Evolutionary conservation across 1,140 invertebrate genomes (phyloP).

Genomic region (Micrasema longulum): DNA sequence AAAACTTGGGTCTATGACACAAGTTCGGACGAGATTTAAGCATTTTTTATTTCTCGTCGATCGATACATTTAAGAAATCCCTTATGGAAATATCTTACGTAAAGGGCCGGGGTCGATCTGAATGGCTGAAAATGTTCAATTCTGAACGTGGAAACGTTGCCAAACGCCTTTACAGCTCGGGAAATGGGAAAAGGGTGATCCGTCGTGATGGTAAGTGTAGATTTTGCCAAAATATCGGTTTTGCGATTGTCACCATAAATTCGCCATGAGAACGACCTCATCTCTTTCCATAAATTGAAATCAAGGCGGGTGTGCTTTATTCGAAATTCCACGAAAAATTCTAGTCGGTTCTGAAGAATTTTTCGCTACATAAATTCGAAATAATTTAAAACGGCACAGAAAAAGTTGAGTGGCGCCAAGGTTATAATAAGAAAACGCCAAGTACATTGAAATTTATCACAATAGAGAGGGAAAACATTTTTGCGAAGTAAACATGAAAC

Average conservation of each 20-base stretch:
- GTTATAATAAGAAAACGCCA: too few relatives aligned
- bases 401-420: too few relatives aligned
- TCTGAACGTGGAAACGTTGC: constrained; percentile 22
- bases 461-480: too few relatives aligned
- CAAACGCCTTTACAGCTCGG: constrained; percentile 10
- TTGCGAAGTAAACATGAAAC: too few relatives aligned
- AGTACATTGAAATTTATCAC: too few relatives aligned
- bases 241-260: constrained; percentile 26
- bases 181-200: constrained; percentile 30
- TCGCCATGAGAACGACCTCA: constrained; percentile 3
- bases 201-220: background rate
- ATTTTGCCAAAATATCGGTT: constrained; percentile 15
- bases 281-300: constrained; percentile 26
- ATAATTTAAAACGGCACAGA: too few relatives aligned
- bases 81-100: constrained; percentile 21
- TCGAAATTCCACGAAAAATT: too few relatives aligned
- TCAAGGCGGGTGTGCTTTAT: background rate
- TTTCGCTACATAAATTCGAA: too few relatives aligned
- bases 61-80: constrained; percentile 24
- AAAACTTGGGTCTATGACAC: background rate
- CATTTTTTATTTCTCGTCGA: constrained; percentile 22
- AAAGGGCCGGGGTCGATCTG: background rate
- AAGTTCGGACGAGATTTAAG: background rate
- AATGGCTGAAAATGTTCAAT: constrained; percentile 27
- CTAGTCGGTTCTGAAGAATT: too few relatives aligned